Evolutionary conservation across 2,113 vertebrate species (phyloP).

Genomic region (Mugil cephalus): DNA sequence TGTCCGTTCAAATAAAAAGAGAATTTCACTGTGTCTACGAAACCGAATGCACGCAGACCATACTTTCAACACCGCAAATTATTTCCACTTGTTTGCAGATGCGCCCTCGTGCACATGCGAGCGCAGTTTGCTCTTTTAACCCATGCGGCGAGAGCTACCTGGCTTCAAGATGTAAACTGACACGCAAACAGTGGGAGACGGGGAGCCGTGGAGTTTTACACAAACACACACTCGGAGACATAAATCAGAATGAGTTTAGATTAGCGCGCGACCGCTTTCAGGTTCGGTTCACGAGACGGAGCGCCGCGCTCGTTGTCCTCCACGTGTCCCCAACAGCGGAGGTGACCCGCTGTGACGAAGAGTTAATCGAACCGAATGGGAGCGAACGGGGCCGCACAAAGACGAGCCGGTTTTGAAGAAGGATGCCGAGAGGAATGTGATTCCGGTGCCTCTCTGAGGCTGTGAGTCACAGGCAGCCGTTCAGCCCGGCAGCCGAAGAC

Average conservation of each 20-base stretch:
- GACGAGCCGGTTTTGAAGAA: constrained; percentile 57
- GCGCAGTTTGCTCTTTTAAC: constrained; percentile 38
- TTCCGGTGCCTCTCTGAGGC: constrained; percentile 60
- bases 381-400: constrained; percentile 43
- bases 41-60: too few relatives aligned
- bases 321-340: constrained; percentile 28
- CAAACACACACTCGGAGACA: constrained; percentile 9
- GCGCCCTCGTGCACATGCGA: background rate
- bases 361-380: constrained; percentile 71
- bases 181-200: constrained; percentile 50
- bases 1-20: too few relatives aligned
- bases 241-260: background rate
- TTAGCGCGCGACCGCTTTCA: background rate
- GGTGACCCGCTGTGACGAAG: constrained; percentile 66
- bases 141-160: constrained; percentile 50
- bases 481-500: constrained; percentile 72
- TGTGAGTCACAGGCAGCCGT: constrained; percentile 74
- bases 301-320: constrained; percentile 15
- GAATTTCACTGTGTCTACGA: too few relatives aligned
- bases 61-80: background rate
- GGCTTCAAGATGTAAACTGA: constrained; percentile 67
- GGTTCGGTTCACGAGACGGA: background rate
- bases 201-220: constrained; percentile 42
- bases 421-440: constrained; percentile 56
- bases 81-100: background rate